Conservation (phyloP, 64 coral and sea anemone genomes). For the Dendronephthya gigantea region DNA sequence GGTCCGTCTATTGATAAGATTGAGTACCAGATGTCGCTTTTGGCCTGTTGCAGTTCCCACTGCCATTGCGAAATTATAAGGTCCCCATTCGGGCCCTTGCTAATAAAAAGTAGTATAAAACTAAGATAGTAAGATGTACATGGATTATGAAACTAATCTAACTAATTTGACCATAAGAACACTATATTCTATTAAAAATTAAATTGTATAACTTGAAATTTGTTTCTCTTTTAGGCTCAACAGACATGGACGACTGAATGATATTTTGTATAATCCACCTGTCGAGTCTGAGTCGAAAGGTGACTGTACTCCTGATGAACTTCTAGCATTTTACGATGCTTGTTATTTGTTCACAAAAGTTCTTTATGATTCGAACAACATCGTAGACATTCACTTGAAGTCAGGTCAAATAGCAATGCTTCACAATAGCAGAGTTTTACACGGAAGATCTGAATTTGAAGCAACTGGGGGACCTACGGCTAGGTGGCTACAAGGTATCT, state of each 20-base stretch:
- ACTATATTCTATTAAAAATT: no score
- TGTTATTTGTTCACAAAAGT: background rate
- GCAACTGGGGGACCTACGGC: background rate
- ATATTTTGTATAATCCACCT: background rate
- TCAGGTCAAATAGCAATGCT: background rate
- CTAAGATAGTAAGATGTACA: no score
- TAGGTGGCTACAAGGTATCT: conserved; percentile 3
- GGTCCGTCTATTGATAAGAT: no score
- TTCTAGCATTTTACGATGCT: background rate
- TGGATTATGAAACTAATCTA: no score
- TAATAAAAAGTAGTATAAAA: no score
- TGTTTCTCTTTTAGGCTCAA: background rate
- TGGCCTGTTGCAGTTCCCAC: no score
- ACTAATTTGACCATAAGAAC: no score
- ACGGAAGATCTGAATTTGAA: background rate
- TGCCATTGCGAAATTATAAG: no score
- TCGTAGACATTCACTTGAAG: background rate
- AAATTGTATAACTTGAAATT: background rate
- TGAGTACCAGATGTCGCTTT: no score
- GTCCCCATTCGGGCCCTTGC: no score
- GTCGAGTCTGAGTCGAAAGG: background rate
- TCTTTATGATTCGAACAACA: background rate
- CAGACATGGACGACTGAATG: background rate
- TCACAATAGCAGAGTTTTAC: conserved; percentile 4
- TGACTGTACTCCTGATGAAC: background rate